phyloP scores from a whole-genome alignment of 30 jellyfish, hydroid and myxozoan species.

The Aurelia aurita region DNA sequence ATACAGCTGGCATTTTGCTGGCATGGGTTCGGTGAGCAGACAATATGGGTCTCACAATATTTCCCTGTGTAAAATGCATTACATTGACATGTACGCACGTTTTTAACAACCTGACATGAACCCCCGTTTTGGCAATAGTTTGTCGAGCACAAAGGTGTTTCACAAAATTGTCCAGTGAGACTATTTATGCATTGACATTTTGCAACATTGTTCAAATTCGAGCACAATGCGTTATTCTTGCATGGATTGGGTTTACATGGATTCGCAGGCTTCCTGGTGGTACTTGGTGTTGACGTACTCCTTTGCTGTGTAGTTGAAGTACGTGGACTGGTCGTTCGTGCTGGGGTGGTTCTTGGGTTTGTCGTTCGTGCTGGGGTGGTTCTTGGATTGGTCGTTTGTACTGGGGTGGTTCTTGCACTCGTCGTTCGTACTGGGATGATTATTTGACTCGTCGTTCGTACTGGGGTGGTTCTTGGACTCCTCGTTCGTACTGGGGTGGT shows the following conservation, averaged over 20 bases:
- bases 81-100: conserved; percentile 13
- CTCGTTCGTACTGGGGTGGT: too few relatives aligned
- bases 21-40: conserved; percentile 56
- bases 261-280: not conserved
- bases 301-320: too few relatives aligned
- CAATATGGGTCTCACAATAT: conserved; percentile 37
- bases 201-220: not conserved
- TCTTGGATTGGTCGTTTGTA: too few relatives aligned
- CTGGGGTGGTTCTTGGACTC: too few relatives aligned
- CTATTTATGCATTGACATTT: conserved; percentile 13
- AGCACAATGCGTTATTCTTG: conserved; percentile 16
- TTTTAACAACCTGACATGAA: not conserved
- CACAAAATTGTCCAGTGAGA: conserved; percentile 35
- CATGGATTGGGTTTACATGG: conserved; percentile 28
- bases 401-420: too few relatives aligned
- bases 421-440: too few relatives aligned
- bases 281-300: too few relatives aligned
- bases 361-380: too few relatives aligned
- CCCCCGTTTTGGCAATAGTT: conserved; percentile 37
- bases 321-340: too few relatives aligned
- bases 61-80: conserved; percentile 13
- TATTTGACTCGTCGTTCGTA: too few relatives aligned
- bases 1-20: conserved; percentile 8
- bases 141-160: conserved; percentile 11
- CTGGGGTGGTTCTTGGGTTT: too few relatives aligned